Conservation (phyloP, 53 echinoderm and acorn worm genomes). For the Paelopatides confundens region DNA sequence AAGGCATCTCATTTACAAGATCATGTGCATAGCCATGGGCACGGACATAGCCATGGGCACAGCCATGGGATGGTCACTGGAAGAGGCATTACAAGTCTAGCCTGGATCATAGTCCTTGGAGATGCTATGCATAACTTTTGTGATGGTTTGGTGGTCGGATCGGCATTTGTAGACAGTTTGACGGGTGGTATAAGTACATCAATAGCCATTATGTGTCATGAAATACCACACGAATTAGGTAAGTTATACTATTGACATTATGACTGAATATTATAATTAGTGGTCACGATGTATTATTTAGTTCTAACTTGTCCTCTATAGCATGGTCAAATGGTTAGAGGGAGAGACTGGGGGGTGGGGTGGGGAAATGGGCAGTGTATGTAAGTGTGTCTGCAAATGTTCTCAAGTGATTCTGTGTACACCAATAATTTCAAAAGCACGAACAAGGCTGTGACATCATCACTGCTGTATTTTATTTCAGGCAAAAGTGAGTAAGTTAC, state of each 20-base stretch:
- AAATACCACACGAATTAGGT: constrained; percentile 99
- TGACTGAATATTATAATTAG: too few species aligned
- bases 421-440: too few species aligned
- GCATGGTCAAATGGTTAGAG: too few species aligned
- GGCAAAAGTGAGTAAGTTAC: too few species aligned
- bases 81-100: constrained; percentile 78
- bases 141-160: constrained; percentile 91
- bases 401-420: too few species aligned
- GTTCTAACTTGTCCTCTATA: too few species aligned
- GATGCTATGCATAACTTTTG: constrained; percentile 97
- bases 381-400: too few species aligned
- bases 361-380: too few species aligned
- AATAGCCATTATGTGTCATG: constrained; percentile 98
- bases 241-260: not conserved
- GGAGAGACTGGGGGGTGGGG: too few species aligned
- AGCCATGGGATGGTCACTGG: constrained; percentile 41
- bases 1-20: not conserved
- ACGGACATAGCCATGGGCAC: constrained; percentile 78
- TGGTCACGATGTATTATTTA: too few species aligned
- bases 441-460: too few species aligned
- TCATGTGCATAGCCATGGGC: constrained; percentile 60
- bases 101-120: constrained; percentile 96
- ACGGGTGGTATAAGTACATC: constrained; percentile 94
- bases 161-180: constrained; percentile 92
- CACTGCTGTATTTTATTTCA: too few species aligned